Base-by-base conservation (phyloP, 2,888 invertebrate genomes). In the Eristalinus sepulchralis region DNA sequence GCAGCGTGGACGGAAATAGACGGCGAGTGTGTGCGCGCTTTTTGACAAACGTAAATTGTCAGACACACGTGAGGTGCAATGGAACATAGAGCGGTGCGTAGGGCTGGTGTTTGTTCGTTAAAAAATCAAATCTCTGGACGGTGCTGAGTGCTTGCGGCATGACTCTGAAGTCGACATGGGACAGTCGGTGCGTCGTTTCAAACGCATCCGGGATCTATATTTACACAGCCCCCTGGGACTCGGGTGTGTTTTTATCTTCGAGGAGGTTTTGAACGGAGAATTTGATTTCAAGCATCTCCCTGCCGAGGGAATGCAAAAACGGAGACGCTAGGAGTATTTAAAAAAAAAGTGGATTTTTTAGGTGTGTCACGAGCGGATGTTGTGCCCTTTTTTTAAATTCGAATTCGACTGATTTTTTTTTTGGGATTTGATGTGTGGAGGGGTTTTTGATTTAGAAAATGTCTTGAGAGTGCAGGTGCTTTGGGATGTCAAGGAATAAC, bases 31-130 rank as follows among this genome's bases (percentile, higher is more conserved):
- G 53, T 57, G 66, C 55, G 66, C 55, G 17, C 27, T 66, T 66
- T 79, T 76, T 81, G 67, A 85, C 63, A 76, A 59, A 77, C 77
- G 84, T 71, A 85, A 85, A 84, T 81, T 84, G 81, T 62, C 70
- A 81, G 53, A 59, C 6, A 70, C 60, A 33, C 24, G 8, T 27
- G 71, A 71, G 24, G 71, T 62, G 71, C 36, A 71, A 57, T 67
- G 53, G 67, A 66, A 60, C 60, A n/a, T 80, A 80, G 72, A 73
- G 47, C 47, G 13, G 5, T 11, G 17, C 27, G 20, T 55, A 24
- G 10, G 6, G 63, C 9, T 31, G 20, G 62, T 70, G 36, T 79
- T 36, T 33, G 31, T 60, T 70, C 39, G 53, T 68, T 68, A 53
- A 62, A 75, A 27, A 59, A 10, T 67, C 2, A 36, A 53, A 13